A percentile compares a stretch with the other conserved stretches of the same genome.
phyloP scores from a whole-genome alignment of 2,113 vertebrate genomes.

The Pseudopipra pipra region DNA sequence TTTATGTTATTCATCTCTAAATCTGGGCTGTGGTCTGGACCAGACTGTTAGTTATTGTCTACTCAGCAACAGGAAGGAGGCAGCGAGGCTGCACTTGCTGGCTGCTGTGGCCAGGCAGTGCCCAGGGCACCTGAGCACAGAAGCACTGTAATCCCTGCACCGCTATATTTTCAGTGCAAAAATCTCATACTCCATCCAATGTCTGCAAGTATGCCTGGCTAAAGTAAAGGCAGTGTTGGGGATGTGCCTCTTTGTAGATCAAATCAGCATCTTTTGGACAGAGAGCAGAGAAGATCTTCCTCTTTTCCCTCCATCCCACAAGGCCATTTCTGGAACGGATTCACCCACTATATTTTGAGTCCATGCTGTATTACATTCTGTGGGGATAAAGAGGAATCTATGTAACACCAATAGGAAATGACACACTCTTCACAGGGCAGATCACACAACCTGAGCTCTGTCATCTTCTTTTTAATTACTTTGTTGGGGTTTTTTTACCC shows the following conservation, averaged over 20 bases:
- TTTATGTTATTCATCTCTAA: not conserved
- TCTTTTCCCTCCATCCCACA: not conserved
- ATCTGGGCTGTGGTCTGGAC: not conserved
- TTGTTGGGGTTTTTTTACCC: not conserved
- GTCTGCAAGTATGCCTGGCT: not conserved
- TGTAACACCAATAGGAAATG: not conserved
- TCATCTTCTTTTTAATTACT: not conserved
- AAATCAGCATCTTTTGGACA: not conserved
- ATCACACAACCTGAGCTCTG: not conserved
- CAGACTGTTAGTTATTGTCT: not conserved
- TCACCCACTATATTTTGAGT: not conserved
- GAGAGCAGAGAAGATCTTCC: not conserved
- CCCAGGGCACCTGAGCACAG: not conserved
- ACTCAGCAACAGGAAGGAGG: rapidly evolving
- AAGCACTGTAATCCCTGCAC: not conserved
- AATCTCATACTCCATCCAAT: rapidly evolving
- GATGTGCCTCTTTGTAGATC: not conserved
- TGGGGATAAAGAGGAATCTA: not conserved
- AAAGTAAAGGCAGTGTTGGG: not conserved
- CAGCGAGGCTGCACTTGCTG: rapidly evolving
- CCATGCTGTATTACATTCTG: not conserved
- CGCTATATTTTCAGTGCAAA: not conserved
- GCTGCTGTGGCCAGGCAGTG: not conserved
- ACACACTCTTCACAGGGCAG: not conserved
- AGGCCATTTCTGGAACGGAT: not conserved